Evolutionary conservation across 2,797 vertebrate genomes (phyloP).

Genomic region (Mustela erminea): DNA sequence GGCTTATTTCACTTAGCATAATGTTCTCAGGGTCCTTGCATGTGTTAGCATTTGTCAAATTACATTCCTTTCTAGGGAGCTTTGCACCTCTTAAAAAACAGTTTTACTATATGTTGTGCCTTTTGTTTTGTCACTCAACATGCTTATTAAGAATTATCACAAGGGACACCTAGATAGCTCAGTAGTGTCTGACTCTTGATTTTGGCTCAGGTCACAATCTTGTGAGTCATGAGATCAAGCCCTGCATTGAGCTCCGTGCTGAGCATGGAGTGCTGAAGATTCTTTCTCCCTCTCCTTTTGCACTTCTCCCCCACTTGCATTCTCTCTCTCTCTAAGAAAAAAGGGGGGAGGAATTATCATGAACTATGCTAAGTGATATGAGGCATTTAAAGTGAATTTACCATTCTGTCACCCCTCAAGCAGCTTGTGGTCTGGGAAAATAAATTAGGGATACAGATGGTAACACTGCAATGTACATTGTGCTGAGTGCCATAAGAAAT

Average conservation of each 20-base stretch:
- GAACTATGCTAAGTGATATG: neutral
- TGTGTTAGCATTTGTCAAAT: neutral
- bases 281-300: neutral
- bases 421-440: neutral
- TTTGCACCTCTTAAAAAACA: neutral
- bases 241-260: neutral
- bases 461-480: neutral
- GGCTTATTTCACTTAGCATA: neutral
- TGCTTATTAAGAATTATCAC: neutral
- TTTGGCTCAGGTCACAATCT: neutral
- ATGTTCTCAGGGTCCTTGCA: neutral
- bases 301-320: too few relatives aligned
- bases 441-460: conserved; percentile 17
- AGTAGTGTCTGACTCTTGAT: neutral
- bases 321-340: neutral
- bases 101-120: neutral
- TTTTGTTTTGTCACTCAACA: neutral
- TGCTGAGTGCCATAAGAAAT: neutral
- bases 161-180: neutral
- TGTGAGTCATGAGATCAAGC: neutral
- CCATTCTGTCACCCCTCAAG: neutral
- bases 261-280: neutral
- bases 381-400: neutral
- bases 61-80: neutral
- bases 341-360: too few relatives aligned